These are phyloP conservation scores for Drosophila burlai DNA, from an alignment of 1,140 invertebrate genomes.

Conservation along the genomic window DNA sequence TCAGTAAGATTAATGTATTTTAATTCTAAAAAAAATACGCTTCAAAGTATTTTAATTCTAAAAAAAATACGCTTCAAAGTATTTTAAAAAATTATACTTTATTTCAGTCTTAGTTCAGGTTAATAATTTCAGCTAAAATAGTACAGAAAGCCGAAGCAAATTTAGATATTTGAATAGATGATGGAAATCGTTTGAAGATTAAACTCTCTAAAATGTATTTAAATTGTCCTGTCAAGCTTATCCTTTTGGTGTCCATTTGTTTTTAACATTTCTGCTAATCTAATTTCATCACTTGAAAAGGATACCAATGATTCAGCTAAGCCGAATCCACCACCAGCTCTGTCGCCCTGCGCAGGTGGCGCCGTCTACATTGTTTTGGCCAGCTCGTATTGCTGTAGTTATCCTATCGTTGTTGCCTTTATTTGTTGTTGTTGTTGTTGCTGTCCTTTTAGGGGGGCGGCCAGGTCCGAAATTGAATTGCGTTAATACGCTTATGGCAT, in stretches of 20 bases:
- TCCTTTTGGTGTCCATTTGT: background rate
- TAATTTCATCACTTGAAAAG: background rate
- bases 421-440: slow-evolving; percentile 5
- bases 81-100: background rate
- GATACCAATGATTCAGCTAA: slow-evolving; percentile 1
- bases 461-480: slow-evolving; percentile 73
- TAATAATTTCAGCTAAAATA: no score
- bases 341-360: slow-evolving; percentile 48
- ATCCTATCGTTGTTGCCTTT: slow-evolving; percentile 18
- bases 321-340: background rate
- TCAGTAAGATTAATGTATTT: no score
- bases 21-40: background rate
- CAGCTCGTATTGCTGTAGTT: slow-evolving; percentile 39
- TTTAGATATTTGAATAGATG: no score
- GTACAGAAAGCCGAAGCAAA: no score
- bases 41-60: background rate
- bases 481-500: slow-evolving; percentile 81
- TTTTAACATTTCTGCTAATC: background rate
- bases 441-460: slow-evolving; percentile 29
- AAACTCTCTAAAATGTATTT: background rate
- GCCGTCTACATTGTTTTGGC: slow-evolving; percentile 45
- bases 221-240: background rate
- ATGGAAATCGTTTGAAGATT: background rate
- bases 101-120: no score
- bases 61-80: background rate